A percentile compares a stretch with the other conserved stretches of the same genome.
phyloP scores from a whole-genome alignment of 2,888 invertebrate genomes.

The Falcaria lacertinaria region DNA sequence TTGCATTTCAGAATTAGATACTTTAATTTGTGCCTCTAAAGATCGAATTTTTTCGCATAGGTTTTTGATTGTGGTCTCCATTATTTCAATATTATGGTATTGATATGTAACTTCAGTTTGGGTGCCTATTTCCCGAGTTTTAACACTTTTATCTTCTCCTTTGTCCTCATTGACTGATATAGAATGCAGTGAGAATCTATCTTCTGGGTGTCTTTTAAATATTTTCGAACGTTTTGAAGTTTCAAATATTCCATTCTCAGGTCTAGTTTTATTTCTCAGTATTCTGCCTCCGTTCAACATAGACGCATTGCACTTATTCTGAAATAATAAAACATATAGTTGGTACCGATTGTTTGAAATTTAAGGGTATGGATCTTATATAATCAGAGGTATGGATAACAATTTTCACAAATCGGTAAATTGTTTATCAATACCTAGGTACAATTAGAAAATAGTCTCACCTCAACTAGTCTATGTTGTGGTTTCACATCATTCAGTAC shows the following conservation, averaged over 20 bases:
- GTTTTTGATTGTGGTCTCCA: conserved; percentile 32
- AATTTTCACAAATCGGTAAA: too few species aligned
- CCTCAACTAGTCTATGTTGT: not conserved
- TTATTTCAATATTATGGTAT: conserved; percentile 25
- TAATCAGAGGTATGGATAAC: too few species aligned
- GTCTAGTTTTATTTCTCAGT: not conserved
- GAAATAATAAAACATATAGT: too few species aligned
- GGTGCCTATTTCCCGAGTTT: conserved; percentile 27
- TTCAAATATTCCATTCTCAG: not conserved
- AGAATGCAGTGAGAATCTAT: conserved; percentile 3
- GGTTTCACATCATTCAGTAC: not conserved
- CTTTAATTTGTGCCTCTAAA: conserved; percentile 29
- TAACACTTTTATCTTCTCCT: conserved; percentile 2
- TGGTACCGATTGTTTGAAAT: too few species aligned
- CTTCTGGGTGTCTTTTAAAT: conserved; percentile 9
- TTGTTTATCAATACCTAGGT: too few species aligned
- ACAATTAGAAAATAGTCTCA: not conserved
- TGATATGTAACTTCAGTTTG: conserved; percentile 34
- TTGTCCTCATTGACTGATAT: not conserved
- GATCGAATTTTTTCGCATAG: conserved; percentile 28
- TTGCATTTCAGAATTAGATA: conserved; percentile 1
- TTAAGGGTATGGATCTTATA: too few species aligned
- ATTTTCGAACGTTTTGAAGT: conserved; percentile 12
- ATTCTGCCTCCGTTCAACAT: not conserved
- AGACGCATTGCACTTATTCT: not conserved